Percentiles rank a stretch among this genome's conserved stretches.
These are phyloP conservation scores for Gadopsis marmoratus DNA, from an alignment of 2,797 vertebrate genomes.

Conservation along the genomic window DNA sequence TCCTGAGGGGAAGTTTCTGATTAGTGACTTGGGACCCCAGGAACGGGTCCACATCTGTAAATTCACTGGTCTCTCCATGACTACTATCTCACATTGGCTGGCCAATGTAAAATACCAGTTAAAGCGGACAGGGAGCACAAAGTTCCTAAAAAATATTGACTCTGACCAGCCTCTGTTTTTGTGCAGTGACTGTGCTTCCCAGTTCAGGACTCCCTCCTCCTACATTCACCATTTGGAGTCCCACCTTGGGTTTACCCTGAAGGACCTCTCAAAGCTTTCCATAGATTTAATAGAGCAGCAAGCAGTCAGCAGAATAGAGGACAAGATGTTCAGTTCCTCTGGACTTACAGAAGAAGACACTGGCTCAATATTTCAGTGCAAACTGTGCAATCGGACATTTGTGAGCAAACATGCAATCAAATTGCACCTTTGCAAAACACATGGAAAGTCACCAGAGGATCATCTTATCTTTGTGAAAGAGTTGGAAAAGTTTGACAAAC, in stretches of 20 bases:
- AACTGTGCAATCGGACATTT: slow-evolving; percentile 98
- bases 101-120: slow-evolving; percentile 99
- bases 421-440: slow-evolving; percentile 99
- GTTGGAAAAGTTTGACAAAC: slow-evolving; percentile 95
- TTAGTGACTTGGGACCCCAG: slow-evolving; percentile 96
- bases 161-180: slow-evolving; percentile 98
- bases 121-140: slow-evolving; percentile 98
- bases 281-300: slow-evolving; percentile 94
- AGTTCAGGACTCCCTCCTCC: slow-evolving; percentile 97
- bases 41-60: slow-evolving; percentile 99
- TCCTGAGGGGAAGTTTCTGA: slow-evolving; percentile 93
- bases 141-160: slow-evolving; percentile 99
- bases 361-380: slow-evolving; percentile 95
- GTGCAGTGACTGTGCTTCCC: slow-evolving; percentile 98
- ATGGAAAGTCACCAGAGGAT: slow-evolving; percentile 98
- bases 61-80: slow-evolving; percentile 99
- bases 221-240: slow-evolving; percentile 98
- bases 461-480: slow-evolving; percentile 98
- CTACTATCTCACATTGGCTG: slow-evolving; percentile 99
- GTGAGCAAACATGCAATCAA: slow-evolving; percentile 99
- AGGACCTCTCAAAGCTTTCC: slow-evolving; percentile 97
- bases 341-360: slow-evolving; percentile 92
- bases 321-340: slow-evolving; percentile 90
- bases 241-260: slow-evolving; percentile 97
- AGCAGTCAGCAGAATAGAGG: slow-evolving; percentile 89